phyloP scores from a whole-genome alignment of 2,113 vertebrate species.

The Archocentrus centrarchus region DNA sequence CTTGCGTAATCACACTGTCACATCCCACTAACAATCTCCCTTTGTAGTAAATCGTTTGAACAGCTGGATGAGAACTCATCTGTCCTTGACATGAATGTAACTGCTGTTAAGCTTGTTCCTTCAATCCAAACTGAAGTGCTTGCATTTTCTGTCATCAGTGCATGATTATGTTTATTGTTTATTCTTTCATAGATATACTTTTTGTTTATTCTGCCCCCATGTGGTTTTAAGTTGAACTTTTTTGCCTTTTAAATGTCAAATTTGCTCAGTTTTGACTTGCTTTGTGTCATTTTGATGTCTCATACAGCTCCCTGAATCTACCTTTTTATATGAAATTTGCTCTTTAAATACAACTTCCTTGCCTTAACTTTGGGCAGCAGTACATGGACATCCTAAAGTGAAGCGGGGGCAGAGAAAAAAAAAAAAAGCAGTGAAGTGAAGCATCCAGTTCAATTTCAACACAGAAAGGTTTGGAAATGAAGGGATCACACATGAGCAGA shows the following conservation, averaged over 20 bases:
- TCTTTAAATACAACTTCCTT: neutral
- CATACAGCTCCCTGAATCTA: neutral
- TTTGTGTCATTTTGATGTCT: neutral
- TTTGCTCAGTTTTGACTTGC: neutral
- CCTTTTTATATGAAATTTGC: neutral
- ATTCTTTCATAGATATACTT: neutral
- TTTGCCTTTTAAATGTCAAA: neutral
- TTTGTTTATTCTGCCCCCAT: conserved; percentile 8
- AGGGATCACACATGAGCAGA: neutral
- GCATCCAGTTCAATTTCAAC: neutral
- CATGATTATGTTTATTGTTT: neutral
- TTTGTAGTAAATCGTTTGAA: conserved; percentile 20
- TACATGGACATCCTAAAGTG: neutral
- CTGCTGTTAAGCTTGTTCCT: neutral
- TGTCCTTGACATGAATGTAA: neutral
- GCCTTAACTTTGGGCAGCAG: neutral
- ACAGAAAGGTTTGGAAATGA: neutral
- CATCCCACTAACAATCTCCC: conserved; percentile 24
- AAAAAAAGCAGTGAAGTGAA: neutral
- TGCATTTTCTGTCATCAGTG: neutral
- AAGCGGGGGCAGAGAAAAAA: neutral
- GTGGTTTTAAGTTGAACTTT: conserved; percentile 5
- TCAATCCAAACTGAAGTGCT: neutral
- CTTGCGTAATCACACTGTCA: conserved; percentile 32
- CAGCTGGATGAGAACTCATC: conserved; percentile 13